These are phyloP conservation scores for Idaea dimidiata DNA, from an alignment of 2,888 invertebrate species.

Conservation along the genomic window DNA sequence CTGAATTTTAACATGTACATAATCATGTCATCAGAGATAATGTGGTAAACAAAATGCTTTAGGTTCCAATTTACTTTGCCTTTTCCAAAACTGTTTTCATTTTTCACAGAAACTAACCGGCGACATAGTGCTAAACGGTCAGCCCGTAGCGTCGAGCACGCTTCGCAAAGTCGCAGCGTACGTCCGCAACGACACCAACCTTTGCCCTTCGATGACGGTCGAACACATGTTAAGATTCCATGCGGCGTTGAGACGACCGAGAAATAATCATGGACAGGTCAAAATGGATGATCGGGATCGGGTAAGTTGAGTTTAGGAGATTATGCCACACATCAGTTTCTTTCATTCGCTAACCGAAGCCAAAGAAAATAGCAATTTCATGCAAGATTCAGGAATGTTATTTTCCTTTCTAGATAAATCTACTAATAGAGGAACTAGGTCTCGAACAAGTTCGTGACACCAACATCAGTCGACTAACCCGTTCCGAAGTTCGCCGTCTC, in stretches of 20 bases:
- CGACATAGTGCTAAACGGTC: slow-evolving; percentile 93
- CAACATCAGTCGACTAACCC: slow-evolving; percentile 90
- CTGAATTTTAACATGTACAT: too few relatives aligned
- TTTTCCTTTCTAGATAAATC: slow-evolving; percentile 84
- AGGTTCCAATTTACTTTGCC: too few relatives aligned
- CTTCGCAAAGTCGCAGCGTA: slow-evolving; percentile 88
- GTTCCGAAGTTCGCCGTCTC: slow-evolving; percentile 92
- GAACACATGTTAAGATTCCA: slow-evolving; percentile 93
- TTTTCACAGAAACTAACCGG: slow-evolving; percentile 81
- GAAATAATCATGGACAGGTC: slow-evolving; percentile 80
- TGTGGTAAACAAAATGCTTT: too few relatives aligned
- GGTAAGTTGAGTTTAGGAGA: slow-evolving; percentile 71
- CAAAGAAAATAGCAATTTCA: too few relatives aligned
- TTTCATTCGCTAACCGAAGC: too few relatives aligned
- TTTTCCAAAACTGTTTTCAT: background rate
- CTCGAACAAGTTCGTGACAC: slow-evolving; percentile 94
- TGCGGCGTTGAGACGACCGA: slow-evolving; percentile 85
- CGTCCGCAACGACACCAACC: slow-evolving; percentile 86
- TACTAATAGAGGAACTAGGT: slow-evolving; percentile 94
- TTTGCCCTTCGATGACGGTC: slow-evolving; percentile 94
- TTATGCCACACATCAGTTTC: too few relatives aligned
- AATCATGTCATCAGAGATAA: too few relatives aligned
- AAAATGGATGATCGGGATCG: slow-evolving; percentile 88
- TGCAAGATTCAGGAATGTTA: background rate
- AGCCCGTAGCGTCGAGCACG: slow-evolving; percentile 86